These are phyloP conservation scores for Phyllostomus discolor DNA, from an alignment of 2,113 vertebrate genomes.

Conservation along the genomic window DNA sequence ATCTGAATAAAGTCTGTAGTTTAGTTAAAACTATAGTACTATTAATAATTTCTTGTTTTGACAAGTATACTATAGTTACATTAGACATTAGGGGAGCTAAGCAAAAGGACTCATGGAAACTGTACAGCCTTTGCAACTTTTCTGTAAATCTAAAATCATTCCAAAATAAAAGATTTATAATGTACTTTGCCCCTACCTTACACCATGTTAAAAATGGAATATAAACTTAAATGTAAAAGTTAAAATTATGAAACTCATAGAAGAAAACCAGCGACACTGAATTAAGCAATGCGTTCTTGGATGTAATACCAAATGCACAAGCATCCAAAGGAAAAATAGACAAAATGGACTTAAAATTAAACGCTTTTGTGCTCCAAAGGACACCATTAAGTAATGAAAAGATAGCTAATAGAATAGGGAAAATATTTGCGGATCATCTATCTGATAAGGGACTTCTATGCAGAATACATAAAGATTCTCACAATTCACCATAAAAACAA, in stretches of 20 bases:
- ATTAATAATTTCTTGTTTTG: constrained; percentile 31
- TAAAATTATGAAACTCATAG: background rate
- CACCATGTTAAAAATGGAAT: background rate
- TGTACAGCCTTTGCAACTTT: background rate
- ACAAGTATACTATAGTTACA: background rate
- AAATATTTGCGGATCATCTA: background rate
- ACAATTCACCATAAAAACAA: background rate
- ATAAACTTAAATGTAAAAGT: background rate
- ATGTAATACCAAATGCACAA: background rate
- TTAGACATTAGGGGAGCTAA: background rate
- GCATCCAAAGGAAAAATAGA: background rate
- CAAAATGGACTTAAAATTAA: background rate
- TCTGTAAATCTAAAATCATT: background rate
- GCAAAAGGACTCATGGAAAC: background rate
- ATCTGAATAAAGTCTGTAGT: background rate
- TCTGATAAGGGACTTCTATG: background rate
- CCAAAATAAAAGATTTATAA: background rate
- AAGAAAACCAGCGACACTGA: background rate
- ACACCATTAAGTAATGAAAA: background rate
- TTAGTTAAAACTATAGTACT: background rate
- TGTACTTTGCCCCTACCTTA: background rate
- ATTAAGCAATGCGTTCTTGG: background rate
- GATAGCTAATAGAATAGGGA: background rate
- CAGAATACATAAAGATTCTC: background rate
- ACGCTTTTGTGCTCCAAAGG: background rate